These are phyloP conservation scores for Spondyliosoma cantharus DNA, from an alignment of 2,797 vertebrate genomes.

Conservation along the genomic window DNA sequence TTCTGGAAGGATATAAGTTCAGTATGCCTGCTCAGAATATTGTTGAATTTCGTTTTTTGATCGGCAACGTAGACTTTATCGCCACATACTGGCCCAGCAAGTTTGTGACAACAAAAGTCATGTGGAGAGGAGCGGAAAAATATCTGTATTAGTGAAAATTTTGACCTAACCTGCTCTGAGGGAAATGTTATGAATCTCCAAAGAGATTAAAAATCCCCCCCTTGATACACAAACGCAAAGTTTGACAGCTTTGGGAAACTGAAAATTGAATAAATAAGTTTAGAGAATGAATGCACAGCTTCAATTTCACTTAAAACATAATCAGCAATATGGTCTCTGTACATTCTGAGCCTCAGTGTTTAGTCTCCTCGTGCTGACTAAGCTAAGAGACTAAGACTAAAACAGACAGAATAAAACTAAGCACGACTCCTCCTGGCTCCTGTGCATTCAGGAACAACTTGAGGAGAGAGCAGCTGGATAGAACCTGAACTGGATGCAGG, in stretches of 20 bases:
- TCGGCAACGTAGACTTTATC: too few species aligned
- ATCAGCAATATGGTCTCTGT: background rate
- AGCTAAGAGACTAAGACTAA: too few species aligned
- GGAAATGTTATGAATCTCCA: background rate
- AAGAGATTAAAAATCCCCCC: background rate
- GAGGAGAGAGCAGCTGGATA: background rate
- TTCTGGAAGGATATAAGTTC: too few species aligned
- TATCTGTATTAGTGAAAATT: background rate
- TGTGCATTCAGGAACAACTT: background rate
- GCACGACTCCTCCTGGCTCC: background rate
- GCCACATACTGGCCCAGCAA: too few species aligned
- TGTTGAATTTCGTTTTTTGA: too few species aligned
- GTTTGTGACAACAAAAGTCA: too few species aligned
- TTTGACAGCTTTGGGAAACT: slow-evolving; percentile 10
- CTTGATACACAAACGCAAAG: background rate
- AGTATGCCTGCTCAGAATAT: too few species aligned
- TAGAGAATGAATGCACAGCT: too few species aligned
- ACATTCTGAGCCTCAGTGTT: background rate
- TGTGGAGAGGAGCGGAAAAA: too few species aligned
- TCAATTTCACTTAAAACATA: background rate
- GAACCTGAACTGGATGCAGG: background rate
- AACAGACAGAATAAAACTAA: too few species aligned
- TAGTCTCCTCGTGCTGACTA: background rate
- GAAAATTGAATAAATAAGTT: too few species aligned
- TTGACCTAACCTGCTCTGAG: background rate